A percentile compares a stretch with the other conserved stretches of the same genome.
These are phyloP conservation scores for Sylvia borin DNA, from an alignment of 2,797 vertebrate genomes.

Conservation along the genomic window DNA sequence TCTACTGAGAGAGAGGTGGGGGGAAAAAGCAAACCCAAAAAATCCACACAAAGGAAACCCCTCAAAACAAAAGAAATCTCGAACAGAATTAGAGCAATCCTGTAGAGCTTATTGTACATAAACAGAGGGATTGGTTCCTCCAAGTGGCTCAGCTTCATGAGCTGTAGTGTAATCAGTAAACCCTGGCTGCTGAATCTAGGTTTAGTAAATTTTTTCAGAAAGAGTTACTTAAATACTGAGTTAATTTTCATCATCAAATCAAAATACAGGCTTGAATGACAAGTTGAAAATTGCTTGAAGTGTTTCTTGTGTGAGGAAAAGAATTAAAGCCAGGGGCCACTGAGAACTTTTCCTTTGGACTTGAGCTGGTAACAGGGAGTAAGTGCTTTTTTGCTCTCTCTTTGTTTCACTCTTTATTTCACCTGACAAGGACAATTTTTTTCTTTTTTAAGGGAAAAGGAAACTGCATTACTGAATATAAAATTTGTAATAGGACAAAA, in stretches of 20 bases:
- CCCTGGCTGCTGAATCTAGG: neutral
- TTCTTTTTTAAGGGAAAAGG: neutral
- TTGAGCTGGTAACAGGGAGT: neutral
- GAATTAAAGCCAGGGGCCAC: neutral
- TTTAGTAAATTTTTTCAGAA: neutral
- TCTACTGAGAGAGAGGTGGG: neutral
- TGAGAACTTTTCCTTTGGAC: neutral
- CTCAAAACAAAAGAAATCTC: neutral
- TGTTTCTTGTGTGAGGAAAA: neutral
- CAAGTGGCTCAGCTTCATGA: neutral
- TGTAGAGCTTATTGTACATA: neutral
- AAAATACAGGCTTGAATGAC: neutral
- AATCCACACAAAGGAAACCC: neutral
- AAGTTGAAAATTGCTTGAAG: neutral
- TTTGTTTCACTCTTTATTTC: neutral
- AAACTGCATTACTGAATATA: neutral
- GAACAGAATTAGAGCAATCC: neutral
- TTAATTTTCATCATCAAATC: neutral
- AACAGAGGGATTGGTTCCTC: neutral
- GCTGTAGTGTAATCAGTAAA: neutral
- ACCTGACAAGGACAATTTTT: neutral
- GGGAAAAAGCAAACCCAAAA: neutral
- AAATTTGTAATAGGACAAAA: neutral
- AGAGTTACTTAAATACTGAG: neutral
- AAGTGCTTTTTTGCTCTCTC: neutral